Base-by-base conservation (phyloP, 2,797 vertebrate species). In the Tapera naevia region DNA sequence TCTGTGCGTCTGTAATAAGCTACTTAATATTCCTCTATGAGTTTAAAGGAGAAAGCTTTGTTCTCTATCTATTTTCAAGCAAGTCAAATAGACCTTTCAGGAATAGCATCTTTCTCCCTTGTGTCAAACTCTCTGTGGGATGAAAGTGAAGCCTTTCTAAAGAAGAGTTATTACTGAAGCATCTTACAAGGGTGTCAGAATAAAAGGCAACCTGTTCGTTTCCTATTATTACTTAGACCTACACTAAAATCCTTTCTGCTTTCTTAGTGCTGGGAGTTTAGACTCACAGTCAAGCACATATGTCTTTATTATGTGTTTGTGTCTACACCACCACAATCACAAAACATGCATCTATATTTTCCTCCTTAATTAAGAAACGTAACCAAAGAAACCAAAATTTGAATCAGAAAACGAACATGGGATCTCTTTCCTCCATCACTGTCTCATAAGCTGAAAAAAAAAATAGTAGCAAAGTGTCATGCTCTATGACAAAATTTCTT, bases 101-200 rank as follows among this genome's bases (percentile, higher is more conserved):
- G 67, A 95, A 84, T 13, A 96, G 50, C 87, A 74, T 93, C 80
- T 71, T 83, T 86, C 74, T 95, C 60, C 74, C 76, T 75, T 65
- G 65, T 89, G 76, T 92, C 94, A 78, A 79, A 93, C 61, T 85
- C 88, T 93, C 82, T 41, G 45, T 93, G 81, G 93, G 71, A 92
- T 89, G 73, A 92, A 92, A 96, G 84, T 67, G 66, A 94, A 90
- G 51, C 39, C 48, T 85, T 91, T 94, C 85, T 84, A 71, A 72
- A 92, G 80, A 74, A 61, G 48, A 75, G 51, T 89, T 95, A 78
- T 94, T 92, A 86, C 88, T 75, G 93, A 92, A 81, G 78, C 19
- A 46, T 69, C 72, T 72, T 78, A 86, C 46, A 69, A 75, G 58
- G 37, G 78, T 80, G 41, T 83, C 85, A 88, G 88, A 93, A 94